Percentiles rank a stretch among this genome's conserved stretches.
phyloP scores from a whole-genome alignment of 1,140 invertebrate species.

The Brachystomella parvula region DNA sequence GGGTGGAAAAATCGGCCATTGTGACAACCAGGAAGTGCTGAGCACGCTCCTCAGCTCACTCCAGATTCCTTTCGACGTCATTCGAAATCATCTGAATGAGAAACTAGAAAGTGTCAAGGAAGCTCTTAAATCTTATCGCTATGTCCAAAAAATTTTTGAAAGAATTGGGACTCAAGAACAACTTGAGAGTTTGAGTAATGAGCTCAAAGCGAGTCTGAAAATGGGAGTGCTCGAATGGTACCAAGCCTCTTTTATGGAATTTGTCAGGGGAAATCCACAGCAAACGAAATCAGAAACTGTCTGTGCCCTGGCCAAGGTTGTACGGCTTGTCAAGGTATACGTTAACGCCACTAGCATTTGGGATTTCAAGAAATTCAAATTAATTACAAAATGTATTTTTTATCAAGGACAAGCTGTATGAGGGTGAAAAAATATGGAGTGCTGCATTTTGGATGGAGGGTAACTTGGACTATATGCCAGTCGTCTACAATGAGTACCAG shows the following conservation, averaged over 20 bases:
- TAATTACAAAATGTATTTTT: too few relatives aligned
- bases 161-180: neutral
- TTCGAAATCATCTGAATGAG: conserved; percentile 32
- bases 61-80: conserved; percentile 2
- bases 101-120: conserved; percentile 20
- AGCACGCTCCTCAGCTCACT: neutral
- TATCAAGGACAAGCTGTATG: conserved; percentile 18
- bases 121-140: conserved; percentile 24
- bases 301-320: too few relatives aligned
- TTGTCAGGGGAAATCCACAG: neutral
- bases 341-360: neutral
- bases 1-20: neutral
- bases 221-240: conserved; percentile 34
- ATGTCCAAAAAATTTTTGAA: conserved; percentile 25
- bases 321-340: neutral
- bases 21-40: neutral
- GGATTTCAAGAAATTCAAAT: too few relatives aligned
- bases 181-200: conserved; percentile 10
- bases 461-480: conserved; percentile 24
- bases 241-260: conserved; percentile 17
- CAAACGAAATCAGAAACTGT: conserved; percentile 3
- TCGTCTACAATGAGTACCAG: conserved; percentile 34
- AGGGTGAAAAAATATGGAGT: conserved; percentile 23
- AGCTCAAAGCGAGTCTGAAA: conserved; percentile 17
- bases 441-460: conserved; percentile 28